Evolutionary conservation across 2,797 vertebrate genomes (phyloP).

Genomic region (Enteromius thamalakanensis): DNA sequence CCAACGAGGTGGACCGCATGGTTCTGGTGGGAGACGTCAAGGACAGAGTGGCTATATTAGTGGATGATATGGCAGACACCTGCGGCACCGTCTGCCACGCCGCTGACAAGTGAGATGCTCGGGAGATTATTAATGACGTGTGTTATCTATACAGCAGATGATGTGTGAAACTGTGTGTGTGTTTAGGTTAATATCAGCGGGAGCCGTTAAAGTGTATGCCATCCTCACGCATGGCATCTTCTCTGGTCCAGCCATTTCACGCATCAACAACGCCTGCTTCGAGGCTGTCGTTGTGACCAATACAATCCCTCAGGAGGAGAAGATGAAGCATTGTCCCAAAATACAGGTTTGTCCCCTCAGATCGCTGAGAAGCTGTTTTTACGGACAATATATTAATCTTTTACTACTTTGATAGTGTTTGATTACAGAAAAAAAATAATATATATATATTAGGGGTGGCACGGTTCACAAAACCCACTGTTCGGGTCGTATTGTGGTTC

Average conservation of each 20-base stretch:
- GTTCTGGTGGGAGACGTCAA: constrained; percentile 96
- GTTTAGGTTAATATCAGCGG: constrained; percentile 89
- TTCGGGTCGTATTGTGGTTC: too few relatives aligned
- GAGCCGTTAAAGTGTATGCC: constrained; percentile 96
- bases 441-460: too few relatives aligned
- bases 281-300: constrained; percentile 98
- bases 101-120: constrained; percentile 89
- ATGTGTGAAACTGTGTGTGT: neutral
- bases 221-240: constrained; percentile 98
- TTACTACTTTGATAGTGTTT: too few relatives aligned
- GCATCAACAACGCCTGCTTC: constrained; percentile 97
- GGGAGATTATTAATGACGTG: too few relatives aligned
- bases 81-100: constrained; percentile 97
- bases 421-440: too few relatives aligned
- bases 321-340: constrained; percentile 98
- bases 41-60: constrained; percentile 93
- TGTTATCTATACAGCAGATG: neutral
- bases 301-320: constrained; percentile 98
- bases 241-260: constrained; percentile 94
- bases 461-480: too few relatives aligned
- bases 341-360: constrained; percentile 84
- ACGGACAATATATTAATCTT: too few relatives aligned
- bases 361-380: too few relatives aligned
- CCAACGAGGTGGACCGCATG: constrained; percentile 98
- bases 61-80: constrained; percentile 98